Percentiles rank a stretch among this genome's conserved stretches.
Conservation (phyloP, 2,888 invertebrate species). For the Cephus rjabovi region DNA sequence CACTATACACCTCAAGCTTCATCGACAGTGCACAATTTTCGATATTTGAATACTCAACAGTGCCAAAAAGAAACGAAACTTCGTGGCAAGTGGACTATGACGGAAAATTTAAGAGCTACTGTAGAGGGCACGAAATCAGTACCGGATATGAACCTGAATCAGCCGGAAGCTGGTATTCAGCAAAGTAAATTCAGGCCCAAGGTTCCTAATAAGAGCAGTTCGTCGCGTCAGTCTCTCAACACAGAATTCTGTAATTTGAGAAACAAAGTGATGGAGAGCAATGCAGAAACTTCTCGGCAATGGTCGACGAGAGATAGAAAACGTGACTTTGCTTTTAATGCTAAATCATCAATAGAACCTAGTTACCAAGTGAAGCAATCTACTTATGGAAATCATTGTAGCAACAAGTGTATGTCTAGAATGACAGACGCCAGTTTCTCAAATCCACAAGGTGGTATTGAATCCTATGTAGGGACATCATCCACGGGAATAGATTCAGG, state of each 20-base stretch:
- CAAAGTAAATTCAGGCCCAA: constrained; percentile 36
- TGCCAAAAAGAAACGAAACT: constrained; percentile 53
- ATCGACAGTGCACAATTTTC: constrained; percentile 28
- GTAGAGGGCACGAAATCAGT: constrained; percentile 34
- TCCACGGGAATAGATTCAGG: constrained; percentile 20
- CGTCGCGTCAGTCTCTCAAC: constrained; percentile 47
- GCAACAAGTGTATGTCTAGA: neutral
- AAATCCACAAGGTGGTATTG: neutral
- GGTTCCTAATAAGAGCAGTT: constrained; percentile 23
- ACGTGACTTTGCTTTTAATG: neutral
- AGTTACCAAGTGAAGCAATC: constrained; percentile 10
- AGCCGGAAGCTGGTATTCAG: constrained; percentile 26
- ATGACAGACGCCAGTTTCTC: neutral
- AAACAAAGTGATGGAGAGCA: constrained; percentile 49
- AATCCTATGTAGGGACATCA: constrained; percentile 1
- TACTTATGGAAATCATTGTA: neutral
- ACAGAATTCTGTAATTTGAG: constrained; percentile 51
- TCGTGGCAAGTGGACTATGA: constrained; percentile 58
- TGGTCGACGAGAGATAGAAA: constrained; percentile 8
- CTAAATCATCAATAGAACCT: constrained; percentile 6
- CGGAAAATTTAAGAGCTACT: constrained; percentile 43
- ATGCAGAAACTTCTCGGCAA: constrained; percentile 11
- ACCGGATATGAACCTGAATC: constrained; percentile 30
- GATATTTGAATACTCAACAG: constrained; percentile 27
- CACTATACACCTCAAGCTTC: constrained; percentile 24